Conservation (phyloP, 1,140 invertebrate genomes). For the Ganaspis sp. region DNA sequence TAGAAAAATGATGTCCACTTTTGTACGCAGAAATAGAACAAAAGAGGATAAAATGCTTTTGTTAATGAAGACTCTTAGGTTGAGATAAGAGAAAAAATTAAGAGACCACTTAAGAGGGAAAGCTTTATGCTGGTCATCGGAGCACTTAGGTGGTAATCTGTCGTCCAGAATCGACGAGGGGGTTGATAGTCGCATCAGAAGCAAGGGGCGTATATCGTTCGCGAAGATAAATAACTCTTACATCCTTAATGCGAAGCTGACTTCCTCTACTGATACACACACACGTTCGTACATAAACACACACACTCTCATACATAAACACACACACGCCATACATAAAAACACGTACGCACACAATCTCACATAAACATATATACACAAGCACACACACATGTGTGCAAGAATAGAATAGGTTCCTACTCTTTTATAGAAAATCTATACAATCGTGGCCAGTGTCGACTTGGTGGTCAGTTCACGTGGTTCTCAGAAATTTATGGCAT, state of each 20-base stretch:
- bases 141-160: conserved; percentile 63
- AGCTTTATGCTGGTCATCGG: conserved; percentile 46
- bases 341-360: no score
- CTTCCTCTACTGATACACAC: conserved; percentile 4
- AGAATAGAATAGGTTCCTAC: neutral
- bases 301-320: no score
- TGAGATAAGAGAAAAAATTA: conserved; percentile 45
- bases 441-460: conserved; percentile 36
- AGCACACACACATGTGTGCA: no score
- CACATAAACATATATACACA: no score
- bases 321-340: no score
- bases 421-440: conserved; percentile 14
- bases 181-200: conserved; percentile 45
- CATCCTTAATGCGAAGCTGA: conserved; percentile 32
- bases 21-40: no score
- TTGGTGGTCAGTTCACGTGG: conserved; percentile 61
- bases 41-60: neutral
- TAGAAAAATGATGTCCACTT: no score
- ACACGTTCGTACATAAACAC: no score
- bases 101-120: conserved; percentile 58
- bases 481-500: conserved; percentile 61
- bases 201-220: conserved; percentile 51
- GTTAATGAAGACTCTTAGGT: neutral
- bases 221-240: conserved; percentile 50
- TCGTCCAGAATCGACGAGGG: conserved; percentile 51